These are phyloP conservation scores for Gymnoscelis rufifasciata DNA, from an alignment of 2,888 invertebrate genomes.

Conservation along the genomic window DNA sequence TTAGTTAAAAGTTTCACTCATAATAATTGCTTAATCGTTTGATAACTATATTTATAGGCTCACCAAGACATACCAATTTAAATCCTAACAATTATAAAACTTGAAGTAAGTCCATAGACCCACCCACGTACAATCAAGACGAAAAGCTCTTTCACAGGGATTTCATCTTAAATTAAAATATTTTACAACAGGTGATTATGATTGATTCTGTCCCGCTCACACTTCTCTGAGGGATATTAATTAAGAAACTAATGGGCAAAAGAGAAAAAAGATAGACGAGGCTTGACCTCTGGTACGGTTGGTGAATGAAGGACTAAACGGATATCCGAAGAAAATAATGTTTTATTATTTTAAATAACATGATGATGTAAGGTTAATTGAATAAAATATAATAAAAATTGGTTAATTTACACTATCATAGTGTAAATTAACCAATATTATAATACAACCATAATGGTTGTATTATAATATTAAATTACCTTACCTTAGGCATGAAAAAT, in stretches of 20 bases:
- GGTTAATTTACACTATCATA: too few species aligned
- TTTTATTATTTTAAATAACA: too few species aligned
- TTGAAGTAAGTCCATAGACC: not conserved
- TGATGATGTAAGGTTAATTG: too few species aligned
- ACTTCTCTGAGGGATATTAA: slow-evolving; percentile 61
- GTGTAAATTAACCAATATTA: not conserved
- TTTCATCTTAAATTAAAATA: slow-evolving; percentile 46
- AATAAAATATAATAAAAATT: too few species aligned
- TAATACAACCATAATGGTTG: too few species aligned
- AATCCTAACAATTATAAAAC: not conserved
- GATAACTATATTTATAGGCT: too few species aligned
- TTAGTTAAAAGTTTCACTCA: too few species aligned
- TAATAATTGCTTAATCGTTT: too few species aligned
- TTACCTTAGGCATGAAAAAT: too few species aligned
- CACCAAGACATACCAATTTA: too few species aligned
- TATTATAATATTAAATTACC: too few species aligned
- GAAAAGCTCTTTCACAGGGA: slow-evolving; percentile 18
- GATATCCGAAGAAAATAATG: too few species aligned
- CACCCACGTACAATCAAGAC: slow-evolving; percentile 20
- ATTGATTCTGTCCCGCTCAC: slow-evolving; percentile 57
- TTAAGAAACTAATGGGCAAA: slow-evolving; percentile 73
- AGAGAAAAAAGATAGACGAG: slow-evolving; percentile 50
- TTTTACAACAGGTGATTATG: slow-evolving; percentile 65
- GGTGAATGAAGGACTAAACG: slow-evolving; percentile 15
- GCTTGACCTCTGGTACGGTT: slow-evolving; percentile 51